Evolutionary conservation across 2,113 vertebrate species (phyloP).

Genomic region (Eubucco bourcierii): DNA sequence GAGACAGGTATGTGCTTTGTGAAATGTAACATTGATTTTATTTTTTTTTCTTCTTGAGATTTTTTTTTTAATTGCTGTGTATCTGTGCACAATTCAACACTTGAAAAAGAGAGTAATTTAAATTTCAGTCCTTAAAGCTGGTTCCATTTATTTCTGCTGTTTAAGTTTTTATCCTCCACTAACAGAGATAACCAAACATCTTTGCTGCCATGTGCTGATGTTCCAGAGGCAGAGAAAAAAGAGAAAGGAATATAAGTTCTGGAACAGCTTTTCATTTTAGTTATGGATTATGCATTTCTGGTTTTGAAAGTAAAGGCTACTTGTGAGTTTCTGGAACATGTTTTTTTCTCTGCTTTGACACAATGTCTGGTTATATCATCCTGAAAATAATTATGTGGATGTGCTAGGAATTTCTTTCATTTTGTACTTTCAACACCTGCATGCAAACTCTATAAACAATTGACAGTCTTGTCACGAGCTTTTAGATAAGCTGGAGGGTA

Average conservation of each 20-base stretch:
- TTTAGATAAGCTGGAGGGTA: not conserved
- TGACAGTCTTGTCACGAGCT: not conserved
- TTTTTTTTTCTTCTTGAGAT: not conserved
- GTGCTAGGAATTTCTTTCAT: not conserved
- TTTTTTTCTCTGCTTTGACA: accelerated
- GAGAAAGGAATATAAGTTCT: not conserved
- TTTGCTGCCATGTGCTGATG: not conserved
- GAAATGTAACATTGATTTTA: not conserved
- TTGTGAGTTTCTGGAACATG: not conserved
- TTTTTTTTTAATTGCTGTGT: not conserved
- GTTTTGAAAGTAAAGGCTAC: not conserved
- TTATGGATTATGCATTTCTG: not conserved
- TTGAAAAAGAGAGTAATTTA: not conserved
- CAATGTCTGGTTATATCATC: not conserved
- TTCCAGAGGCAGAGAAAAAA: not conserved
- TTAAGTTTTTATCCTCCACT: not conserved
- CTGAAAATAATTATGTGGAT: not conserved
- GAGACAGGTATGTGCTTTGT: conserved; percentile 88
- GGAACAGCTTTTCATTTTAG: not conserved
- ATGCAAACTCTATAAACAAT: not conserved
- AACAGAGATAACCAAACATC: not conserved
- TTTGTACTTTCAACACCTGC: not conserved
- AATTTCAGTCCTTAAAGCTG: not conserved
- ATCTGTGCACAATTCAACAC: not conserved
- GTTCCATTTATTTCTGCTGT: not conserved